Percentiles rank a stretch among this genome's conserved stretches.
phyloP scores from a whole-genome alignment of 2,113 vertebrate genomes.

The Alosa alosa region DNA sequence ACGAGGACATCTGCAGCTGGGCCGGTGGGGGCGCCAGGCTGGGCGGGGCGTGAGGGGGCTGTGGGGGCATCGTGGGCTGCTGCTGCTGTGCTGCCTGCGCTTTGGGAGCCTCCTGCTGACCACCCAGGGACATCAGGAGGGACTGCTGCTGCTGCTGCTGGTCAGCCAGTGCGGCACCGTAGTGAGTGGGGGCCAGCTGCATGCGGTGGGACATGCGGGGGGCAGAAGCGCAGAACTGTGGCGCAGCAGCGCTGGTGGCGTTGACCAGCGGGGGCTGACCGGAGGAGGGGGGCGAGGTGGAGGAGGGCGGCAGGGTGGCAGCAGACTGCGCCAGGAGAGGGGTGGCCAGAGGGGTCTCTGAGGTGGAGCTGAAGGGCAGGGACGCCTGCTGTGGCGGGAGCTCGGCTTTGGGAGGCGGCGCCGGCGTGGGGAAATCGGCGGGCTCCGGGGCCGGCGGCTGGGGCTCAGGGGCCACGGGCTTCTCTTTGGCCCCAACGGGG shows the following conservation, averaged over 20 bases:
- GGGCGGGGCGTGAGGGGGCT: slow-evolving; percentile 72
- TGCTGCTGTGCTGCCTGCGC: neutral
- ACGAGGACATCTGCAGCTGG: slow-evolving; percentile 79
- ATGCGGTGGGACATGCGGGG: slow-evolving; percentile 87
- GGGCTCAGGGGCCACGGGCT: neutral
- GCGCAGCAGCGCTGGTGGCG: slow-evolving; percentile 85
- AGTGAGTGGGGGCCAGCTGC: slow-evolving; percentile 91
- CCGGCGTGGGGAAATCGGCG: slow-evolving; percentile 52
- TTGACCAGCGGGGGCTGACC: slow-evolving; percentile 75
- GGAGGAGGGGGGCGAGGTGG: slow-evolving; percentile 73
- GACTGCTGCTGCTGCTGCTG: slow-evolving; percentile 69
- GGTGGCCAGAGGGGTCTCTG: slow-evolving; percentile 63
- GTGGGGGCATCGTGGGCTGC: slow-evolving; percentile 63
- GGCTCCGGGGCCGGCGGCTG: slow-evolving; percentile 56
- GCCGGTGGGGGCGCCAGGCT: slow-evolving; percentile 60
- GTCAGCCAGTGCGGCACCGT: slow-evolving; percentile 80
- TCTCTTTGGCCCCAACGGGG: neutral
- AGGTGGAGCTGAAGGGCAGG: slow-evolving; percentile 76
- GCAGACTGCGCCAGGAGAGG: slow-evolving; percentile 56
- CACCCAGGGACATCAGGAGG: slow-evolving; percentile 84
- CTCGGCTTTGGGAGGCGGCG: slow-evolving; percentile 28
- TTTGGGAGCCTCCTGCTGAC: slow-evolving; percentile 69
- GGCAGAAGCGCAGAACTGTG: slow-evolving; percentile 87
- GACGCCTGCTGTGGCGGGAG: slow-evolving; percentile 69
- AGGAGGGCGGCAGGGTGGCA: slow-evolving; percentile 50